Evolutionary conservation across 2,113 vertebrate genomes (phyloP).

Genomic region (Channa maculata): DNA sequence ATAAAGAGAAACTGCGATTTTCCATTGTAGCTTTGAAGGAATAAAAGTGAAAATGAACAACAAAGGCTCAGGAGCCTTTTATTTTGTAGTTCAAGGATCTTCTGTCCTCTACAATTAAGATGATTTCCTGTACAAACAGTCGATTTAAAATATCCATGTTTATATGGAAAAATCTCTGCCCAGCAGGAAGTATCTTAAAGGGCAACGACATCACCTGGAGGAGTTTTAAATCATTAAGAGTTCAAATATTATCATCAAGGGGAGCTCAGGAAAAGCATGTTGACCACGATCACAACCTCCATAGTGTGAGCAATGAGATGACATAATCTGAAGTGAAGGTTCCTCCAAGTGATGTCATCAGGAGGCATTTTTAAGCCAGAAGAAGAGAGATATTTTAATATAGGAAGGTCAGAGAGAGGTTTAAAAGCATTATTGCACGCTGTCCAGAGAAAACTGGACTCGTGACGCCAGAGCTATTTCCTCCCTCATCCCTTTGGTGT

Average conservation of each 20-base stretch:
- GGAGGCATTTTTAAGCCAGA: too few relatives aligned
- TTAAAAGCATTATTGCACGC: not conserved
- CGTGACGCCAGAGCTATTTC: slow-evolving; percentile 35
- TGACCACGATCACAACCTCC: too few relatives aligned
- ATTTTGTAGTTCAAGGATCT: not conserved
- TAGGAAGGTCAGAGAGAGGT: too few relatives aligned
- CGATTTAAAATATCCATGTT: not conserved
- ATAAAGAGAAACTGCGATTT: slow-evolving; percentile 10
- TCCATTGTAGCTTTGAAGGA: not conserved
- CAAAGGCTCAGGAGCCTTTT: not conserved
- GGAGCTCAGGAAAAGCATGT: too few relatives aligned
- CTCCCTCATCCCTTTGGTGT: slow-evolving; percentile 27
- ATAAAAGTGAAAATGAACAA: not conserved
- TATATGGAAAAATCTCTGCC: not conserved
- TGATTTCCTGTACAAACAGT: not conserved
- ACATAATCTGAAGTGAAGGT: too few relatives aligned
- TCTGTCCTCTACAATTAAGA: not conserved
- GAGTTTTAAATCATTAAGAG: too few relatives aligned
- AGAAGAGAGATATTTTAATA: too few relatives aligned
- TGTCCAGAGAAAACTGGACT: not conserved
- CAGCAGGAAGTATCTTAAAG: not conserved
- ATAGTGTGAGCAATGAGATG: too few relatives aligned
- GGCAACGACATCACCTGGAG: too few relatives aligned
- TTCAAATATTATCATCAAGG: too few relatives aligned
- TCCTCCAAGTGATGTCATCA: too few relatives aligned